Evolutionary conservation across 2,113 vertebrate genomes (phyloP).

Genomic region (Henicopernis longicauda): DNA sequence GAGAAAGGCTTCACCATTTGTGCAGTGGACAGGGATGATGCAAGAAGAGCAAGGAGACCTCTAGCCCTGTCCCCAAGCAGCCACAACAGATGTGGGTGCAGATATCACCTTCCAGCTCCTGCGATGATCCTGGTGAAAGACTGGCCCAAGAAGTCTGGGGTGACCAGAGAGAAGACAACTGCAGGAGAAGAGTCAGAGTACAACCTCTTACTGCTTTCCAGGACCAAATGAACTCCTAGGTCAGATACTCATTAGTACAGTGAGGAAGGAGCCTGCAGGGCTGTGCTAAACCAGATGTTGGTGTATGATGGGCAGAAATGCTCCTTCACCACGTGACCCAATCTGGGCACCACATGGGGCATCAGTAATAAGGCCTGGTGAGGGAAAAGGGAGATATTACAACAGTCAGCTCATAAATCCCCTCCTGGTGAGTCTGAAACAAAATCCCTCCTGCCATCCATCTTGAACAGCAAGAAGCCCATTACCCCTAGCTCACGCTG

Average conservation of each 20-base stretch:
- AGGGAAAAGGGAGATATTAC: not conserved
- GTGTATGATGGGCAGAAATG: not conserved
- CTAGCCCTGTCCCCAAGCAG: not conserved
- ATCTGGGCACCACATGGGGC: not conserved
- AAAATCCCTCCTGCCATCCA: not conserved
- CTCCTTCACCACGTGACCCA: not conserved
- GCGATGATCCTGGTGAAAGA: not conserved
- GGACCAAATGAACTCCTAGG: not conserved
- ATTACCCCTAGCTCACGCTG: not conserved
- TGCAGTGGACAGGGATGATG: not conserved
- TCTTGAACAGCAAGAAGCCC: not conserved
- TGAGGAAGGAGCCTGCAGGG: not conserved
- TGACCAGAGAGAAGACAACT: not conserved
- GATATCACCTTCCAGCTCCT: not conserved
- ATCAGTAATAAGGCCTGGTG: not conserved
- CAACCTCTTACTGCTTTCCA: not conserved
- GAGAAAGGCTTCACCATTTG: not conserved
- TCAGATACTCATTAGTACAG: not conserved
- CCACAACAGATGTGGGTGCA: not conserved
- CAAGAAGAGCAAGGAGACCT: not conserved
- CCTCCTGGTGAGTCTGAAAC: not conserved
- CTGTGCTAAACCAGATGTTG: not conserved
- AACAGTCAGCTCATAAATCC: conserved; percentile 2
- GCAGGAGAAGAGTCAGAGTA: not conserved
- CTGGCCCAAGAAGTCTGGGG: not conserved